Base-by-base conservation (phyloP, 2,888 invertebrate species). In the Apocheima hispidaria region DNA sequence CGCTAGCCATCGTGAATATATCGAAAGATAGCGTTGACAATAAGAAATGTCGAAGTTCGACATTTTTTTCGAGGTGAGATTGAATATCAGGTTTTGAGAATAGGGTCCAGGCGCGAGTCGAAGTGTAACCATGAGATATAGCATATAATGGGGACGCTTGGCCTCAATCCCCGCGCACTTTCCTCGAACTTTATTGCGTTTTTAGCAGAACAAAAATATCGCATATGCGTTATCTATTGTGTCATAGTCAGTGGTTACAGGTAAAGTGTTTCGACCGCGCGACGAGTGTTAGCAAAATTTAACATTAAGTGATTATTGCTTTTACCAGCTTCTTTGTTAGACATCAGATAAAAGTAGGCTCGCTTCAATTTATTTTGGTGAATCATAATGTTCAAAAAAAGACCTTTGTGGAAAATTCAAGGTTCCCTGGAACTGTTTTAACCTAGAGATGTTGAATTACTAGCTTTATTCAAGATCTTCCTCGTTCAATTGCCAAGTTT, bases 401-500 rank as follows among this genome's bases (percentile, higher is more conserved):
- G 40, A 38, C 30, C 50, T 40, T 40, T 30, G 23, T 14, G 18
- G 23, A 20, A 28, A 53, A 38, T 38, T 51, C 50, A 60, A 60
- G 51, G 55, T 33, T 55, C 43, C 49, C 60, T 60, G 60, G 50
- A 54, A 60, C 41, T 33, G 28, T 46, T 28, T 53, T 16, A 49
- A 33, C 26, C 46, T 46, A 38, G 33, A 40, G 20, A 30, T 28
- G 51, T 50, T 40, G 54, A 56, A 55, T 55, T 43, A 44, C 43
- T n/a, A 46, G 46, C 6, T n/a, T n/a, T n/a, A n/a, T 65, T 52
- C 52, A 51, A 58, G 59, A 65, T 63, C 65, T 69, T 69, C 67
- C 69, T 65, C 41, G 52, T 63, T 56, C 56, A 43, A 49, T 52
- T 63, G 69, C 65, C 63, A 66, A 68, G 64, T 2, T 18, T 66